Conservation (phyloP, 2,113 vertebrate genomes). For the Sakesphorus luctuosus region DNA sequence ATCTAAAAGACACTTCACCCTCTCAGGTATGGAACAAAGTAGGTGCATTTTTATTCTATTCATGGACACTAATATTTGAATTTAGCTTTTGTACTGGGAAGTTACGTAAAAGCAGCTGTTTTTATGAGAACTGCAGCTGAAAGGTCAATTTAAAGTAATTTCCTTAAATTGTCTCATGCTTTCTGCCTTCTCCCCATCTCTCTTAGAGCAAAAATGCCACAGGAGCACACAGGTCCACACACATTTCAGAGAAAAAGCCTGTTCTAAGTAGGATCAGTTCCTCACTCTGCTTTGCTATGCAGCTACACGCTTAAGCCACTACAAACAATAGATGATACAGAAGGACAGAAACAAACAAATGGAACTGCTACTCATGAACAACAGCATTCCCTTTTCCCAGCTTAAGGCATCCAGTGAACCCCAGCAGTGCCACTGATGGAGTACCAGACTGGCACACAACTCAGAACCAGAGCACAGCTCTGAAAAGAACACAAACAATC, state of each 20-base stretch:
- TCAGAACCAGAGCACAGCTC: neutral
- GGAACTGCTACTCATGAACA: neutral
- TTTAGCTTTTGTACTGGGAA: neutral
- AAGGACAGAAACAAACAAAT: neutral
- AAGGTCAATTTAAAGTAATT: neutral
- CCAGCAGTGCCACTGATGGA: neutral
- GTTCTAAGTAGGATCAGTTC: neutral
- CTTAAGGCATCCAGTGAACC: neutral
- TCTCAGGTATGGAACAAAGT: neutral
- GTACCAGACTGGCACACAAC: neutral
- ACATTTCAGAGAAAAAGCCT: neutral
- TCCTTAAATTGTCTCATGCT: neutral
- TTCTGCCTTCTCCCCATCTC: neutral
- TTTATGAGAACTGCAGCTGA: neutral
- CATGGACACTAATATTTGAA: neutral
- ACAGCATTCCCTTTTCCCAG: neutral
- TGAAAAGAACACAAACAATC: neutral
- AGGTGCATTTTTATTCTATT: neutral
- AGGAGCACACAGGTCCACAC: neutral
- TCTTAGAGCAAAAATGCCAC: neutral
- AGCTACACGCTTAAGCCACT: neutral
- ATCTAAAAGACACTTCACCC: neutral
- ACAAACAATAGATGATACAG: neutral
- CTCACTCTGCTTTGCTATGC: neutral
- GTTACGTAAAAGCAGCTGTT: neutral